phyloP scores from a whole-genome alignment of 2,888 invertebrate genomes.

The Drosophila pseudotakahashii region DNA sequence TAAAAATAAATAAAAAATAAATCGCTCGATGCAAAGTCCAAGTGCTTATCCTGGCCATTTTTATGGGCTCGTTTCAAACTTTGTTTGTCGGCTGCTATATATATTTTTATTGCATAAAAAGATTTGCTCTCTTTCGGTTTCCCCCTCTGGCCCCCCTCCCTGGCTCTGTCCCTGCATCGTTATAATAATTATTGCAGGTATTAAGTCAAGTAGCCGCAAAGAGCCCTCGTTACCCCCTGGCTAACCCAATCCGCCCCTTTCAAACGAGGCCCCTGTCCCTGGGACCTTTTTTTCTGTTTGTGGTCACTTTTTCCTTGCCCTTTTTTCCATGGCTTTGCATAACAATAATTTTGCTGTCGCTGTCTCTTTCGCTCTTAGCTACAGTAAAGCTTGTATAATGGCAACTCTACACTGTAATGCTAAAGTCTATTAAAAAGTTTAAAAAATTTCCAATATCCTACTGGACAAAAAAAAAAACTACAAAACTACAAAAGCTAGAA shows the following conservation, averaged over 20 bases:
- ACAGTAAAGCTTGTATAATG: conserved; percentile 16
- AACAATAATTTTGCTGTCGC: conserved; percentile 67
- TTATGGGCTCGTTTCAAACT: conserved; percentile 61
- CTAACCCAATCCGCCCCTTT: conserved; percentile 31
- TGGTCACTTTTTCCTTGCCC: conserved; percentile 47
- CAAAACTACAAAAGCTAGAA: too few relatives aligned
- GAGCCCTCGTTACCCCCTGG: conserved; percentile 44
- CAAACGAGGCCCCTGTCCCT: conserved; percentile 21
- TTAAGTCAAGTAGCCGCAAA: conserved; percentile 78
- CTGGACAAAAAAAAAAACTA: too few relatives aligned
- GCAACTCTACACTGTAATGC: too few relatives aligned
- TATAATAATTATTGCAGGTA: conserved; percentile 79
- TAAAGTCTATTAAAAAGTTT: too few relatives aligned
- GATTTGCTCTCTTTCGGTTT: conserved; percentile 15
- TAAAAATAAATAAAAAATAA: conserved; percentile 55
- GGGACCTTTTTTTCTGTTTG: conserved; percentile 27
- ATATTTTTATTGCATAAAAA: conserved; percentile 45
- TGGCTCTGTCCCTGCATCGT: conserved; percentile 58
- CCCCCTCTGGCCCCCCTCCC: neutral
- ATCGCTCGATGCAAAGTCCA: conserved; percentile 76
- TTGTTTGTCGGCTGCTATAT: conserved; percentile 40
- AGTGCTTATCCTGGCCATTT: conserved; percentile 73
- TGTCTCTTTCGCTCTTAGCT: conserved; percentile 14
- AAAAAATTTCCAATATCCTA: too few relatives aligned
- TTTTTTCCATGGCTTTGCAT: conserved; percentile 62